Percentiles rank a stretch among this genome's conserved stretches.
Conservation (phyloP, 2,888 invertebrate genomes). For the Lithophane ornitopus region DNA sequence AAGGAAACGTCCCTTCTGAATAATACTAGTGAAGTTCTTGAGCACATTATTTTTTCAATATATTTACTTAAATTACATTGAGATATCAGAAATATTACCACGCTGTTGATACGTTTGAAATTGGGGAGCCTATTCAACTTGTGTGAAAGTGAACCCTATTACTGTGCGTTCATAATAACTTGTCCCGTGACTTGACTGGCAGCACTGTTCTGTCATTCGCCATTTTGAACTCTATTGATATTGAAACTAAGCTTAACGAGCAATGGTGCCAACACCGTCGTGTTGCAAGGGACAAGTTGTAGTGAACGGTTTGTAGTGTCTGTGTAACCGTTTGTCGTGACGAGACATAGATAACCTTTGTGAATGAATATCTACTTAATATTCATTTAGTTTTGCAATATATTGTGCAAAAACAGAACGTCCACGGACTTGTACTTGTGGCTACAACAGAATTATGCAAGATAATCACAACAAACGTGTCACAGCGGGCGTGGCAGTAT, state of each 20-base stretch:
- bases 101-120: conserved; percentile 32
- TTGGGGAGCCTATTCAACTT: background rate
- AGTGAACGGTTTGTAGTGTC: too few relatives aligned
- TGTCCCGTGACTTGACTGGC: too few relatives aligned
- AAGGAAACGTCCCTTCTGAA: conserved; percentile 42
- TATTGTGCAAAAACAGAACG: conserved; percentile 15
- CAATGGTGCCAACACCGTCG: too few relatives aligned
- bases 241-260: too few relatives aligned
- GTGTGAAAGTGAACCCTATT: background rate
- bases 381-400: background rate
- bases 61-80: conserved; percentile 36
- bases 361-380: conserved; percentile 1
- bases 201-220: too few relatives aligned
- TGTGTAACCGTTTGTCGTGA: conserved; percentile 9
- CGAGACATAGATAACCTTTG: conserved; percentile 5
- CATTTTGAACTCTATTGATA: too few relatives aligned
- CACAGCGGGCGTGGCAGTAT: conserved; percentile 25
- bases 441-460: conserved; percentile 25
- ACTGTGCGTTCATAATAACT: too few relatives aligned
- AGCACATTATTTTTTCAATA: conserved; percentile 55
- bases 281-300: too few relatives aligned
- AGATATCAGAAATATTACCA: conserved; percentile 8
- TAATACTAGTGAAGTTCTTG: conserved; percentile 56
- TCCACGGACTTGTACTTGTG: conserved; percentile 18
- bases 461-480: conserved; percentile 26